A percentile compares a stretch with the other conserved stretches of the same genome.
Evolutionary conservation across 2,888 invertebrate genomes (phyloP).

Genomic region (Thereva nobilitata): DNA sequence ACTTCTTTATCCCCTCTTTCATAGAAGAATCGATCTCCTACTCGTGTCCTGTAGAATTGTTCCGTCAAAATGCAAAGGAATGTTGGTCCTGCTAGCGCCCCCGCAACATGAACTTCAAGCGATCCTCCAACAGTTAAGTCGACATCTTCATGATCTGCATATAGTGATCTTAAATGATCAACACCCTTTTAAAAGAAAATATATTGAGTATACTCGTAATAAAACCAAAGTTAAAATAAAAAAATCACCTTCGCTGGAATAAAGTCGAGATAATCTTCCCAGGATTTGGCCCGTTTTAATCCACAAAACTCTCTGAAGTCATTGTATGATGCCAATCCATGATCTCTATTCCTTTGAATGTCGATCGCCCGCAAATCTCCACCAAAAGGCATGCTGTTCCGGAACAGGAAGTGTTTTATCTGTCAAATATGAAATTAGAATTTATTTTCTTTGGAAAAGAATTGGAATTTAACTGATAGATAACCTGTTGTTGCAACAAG

Average conservation of each 20-base stretch:
- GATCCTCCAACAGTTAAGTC: conserved; percentile 86
- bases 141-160: conserved; percentile 77
- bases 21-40: conserved; percentile 85
- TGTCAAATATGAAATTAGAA: conserved; percentile 46
- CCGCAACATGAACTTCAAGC: conserved; percentile 75
- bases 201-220: neutral
- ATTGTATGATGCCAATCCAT: conserved; percentile 80
- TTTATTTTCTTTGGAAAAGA: neutral
- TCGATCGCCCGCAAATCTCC: conserved; percentile 80
- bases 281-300: conserved; percentile 67
- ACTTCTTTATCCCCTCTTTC: conserved; percentile 68
- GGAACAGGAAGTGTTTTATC: conserved; percentile 71
- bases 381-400: conserved; percentile 74
- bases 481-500: neutral
- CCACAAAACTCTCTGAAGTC: conserved; percentile 78
- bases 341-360: conserved; percentile 85
- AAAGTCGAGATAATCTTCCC: conserved; percentile 72
- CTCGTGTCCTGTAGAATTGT: conserved; percentile 84
- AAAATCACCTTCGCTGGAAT: conserved; percentile 63
- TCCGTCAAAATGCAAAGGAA: conserved; percentile 85
- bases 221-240: conserved; percentile 13
- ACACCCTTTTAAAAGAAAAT: conserved; percentile 58
- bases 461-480: neutral
- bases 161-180: conserved; percentile 65
- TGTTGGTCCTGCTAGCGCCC: conserved; percentile 82